Evolutionary conservation across 2,888 invertebrate species (phyloP), one percentile per base, ranked within the genome.

Genomic region (Dryadula phaetusa): DNA sequence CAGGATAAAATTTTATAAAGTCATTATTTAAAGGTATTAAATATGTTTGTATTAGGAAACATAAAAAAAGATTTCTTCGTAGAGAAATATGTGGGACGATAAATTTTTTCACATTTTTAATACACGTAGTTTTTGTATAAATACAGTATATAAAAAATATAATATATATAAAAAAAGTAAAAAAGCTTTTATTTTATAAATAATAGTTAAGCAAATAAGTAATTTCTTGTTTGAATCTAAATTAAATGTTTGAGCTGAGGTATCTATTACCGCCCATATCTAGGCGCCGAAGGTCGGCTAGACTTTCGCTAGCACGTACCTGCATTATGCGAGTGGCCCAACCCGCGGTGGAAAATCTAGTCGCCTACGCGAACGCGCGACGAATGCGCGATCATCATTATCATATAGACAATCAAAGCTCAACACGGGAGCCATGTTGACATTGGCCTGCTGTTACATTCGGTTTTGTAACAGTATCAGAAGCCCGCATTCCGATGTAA

Each of bases 401-500:
- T 78, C 89, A 90, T 88, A 86, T 79, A 81, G 79, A 85, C 75
- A 75, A 78, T 77, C 76, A 74, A 72, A 64, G 75, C 72, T 73
- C 72, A 72, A 72, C 71, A 75, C 75, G 71, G 76, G 82, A 86
- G 86, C 86, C 83, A 82, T 84, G 86, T 86, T 91, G 92, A 92
- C 92, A 91, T 92, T 92, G 90, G 90, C 86, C 85, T 82, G 84
- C 82, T 82, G 84, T 86, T 86, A 87, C 82, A 82, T 78, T 80
- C 82, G 82, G 82, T 90, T 88, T 90, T 86, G 90, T 90, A 90
- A 90, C 83, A 83, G 87, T 84, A 89, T 85, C 86, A 85, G 85
- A 84, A 86, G 85, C 85, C 84, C 81, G 86, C 90, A 91, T 90
- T 88, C 90, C 91, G 80, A 76, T 75, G 83, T 81, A 82, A 79